Evolutionary conservation across 37 sponge, comb jelly and placozoan genomes (phyloP), one percentile per base, ranked within the genome.

Genomic region (Aphrocallistes beatrix): DNA sequence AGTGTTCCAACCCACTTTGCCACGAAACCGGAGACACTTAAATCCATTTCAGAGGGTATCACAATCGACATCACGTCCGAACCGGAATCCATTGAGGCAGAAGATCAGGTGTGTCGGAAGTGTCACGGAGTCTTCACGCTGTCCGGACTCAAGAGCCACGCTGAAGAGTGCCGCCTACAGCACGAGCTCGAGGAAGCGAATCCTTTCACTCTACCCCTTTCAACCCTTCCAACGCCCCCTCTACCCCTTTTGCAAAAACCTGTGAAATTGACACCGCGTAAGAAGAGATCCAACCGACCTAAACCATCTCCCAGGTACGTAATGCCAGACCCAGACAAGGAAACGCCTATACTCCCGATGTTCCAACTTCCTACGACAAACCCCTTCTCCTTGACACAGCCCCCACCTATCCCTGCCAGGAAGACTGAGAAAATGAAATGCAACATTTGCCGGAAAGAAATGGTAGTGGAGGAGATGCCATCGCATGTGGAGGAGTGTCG

Each of bases 401-500:
- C 17, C 75, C 75, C n/a, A n/a, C n/a, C n/a, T n/a, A n/a, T n/a
- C n/a, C n/a, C 8, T 1, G 3, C 21, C 75, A 60, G 3, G 75
- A 8, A 13, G 25, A 32, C 3, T 19, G 21, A 30, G 75, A 13
- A 32, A 30, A 30, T 3, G 3, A 60, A 60, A 13, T 60, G 75
- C n/a, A 19, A 19, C 25, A 60, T 19, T 13, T 60, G 75, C n/a
- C 40, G 86, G 50, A 51, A 91, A 47, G 86, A 85, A 0, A 88
- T 86, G 51, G 84, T 84, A 28, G 32, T 91, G n/a, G 16, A 39
- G 40, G 82, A 83, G 10, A 39, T 91, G 40, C 19, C 86, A n/a
- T 38, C 83, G 13, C 90, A 90, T 50, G 75, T 32, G 0, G 37
- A 39, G 0, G 6, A 25, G 38, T 90, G 90, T 47, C 39, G 83